Evolutionary conservation across 2,113 vertebrate species (phyloP), one percentile per base, ranked within the genome.

Genomic region (Plecturocebus donacophilus): DNA sequence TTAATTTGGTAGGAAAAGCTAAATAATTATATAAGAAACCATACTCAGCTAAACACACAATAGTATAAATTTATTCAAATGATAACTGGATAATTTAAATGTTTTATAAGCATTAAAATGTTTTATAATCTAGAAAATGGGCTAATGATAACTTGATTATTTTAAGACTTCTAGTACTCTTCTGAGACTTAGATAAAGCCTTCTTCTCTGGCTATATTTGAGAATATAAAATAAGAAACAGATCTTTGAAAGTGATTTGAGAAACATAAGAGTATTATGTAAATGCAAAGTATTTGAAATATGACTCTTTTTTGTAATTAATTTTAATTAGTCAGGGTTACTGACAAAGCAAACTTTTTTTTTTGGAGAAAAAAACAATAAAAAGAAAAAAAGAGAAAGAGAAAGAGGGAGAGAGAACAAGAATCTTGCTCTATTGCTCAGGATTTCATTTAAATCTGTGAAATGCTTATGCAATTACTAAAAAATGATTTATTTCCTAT

Each of bases 111-210:
- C 81, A 40, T 73, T 73, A 75, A 76, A 49, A 85, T 73, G n/a
- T 40, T 38, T 87, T 21, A 38, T 49, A 49, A 82, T 87, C 52
- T 84, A 76, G 56, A 54, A 97, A 56, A 68, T 30, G 13, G 25
- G 32, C 10, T 84, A 54, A 58, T 45, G 45, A 40, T 40, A 75
- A 80, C 27, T 92, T 77, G 21, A 66, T 80, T 71, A 23, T 81
- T 77, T 77, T 45, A 93, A 79, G 35, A 90, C 35, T 90, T 80
- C 54, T 87, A 56, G 47, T n/a, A 64, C 8, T 47, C 52, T 84
- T 93, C 56, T 82, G 52, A 87, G 56, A 85, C 71, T 45, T 95
- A 81, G 19, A 49, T 58, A 66, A 95, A 96, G 14, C 38, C 92
- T 0, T 83, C 40, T 81, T 90, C 2, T 91, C 71, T 90, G 47